A percentile compares a stretch with the other conserved stretches of the same genome.
These are phyloP conservation scores for Paramisgurnus dabryanus DNA, from an alignment of 2,113 vertebrate species.

Conservation along the genomic window DNA sequence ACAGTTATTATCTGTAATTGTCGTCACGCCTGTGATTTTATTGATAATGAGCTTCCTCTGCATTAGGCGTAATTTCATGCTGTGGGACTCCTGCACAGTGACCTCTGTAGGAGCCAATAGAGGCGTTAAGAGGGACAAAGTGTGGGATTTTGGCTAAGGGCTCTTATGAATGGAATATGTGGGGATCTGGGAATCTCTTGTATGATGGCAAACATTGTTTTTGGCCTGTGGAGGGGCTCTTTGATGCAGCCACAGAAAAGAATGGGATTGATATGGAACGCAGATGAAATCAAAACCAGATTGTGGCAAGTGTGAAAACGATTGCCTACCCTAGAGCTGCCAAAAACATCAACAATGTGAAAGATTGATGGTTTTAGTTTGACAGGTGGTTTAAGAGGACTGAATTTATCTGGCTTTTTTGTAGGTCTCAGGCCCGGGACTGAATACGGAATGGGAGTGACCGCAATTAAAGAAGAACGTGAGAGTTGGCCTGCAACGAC, in stretches of 20 bases:
- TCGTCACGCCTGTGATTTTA: slow-evolving; percentile 78
- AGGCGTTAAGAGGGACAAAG: slow-evolving; percentile 62
- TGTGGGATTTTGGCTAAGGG: slow-evolving; percentile 57
- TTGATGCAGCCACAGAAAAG: slow-evolving; percentile 14
- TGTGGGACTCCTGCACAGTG: slow-evolving; percentile 63
- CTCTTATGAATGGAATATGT: slow-evolving; percentile 61
- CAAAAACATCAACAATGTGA: slow-evolving; percentile 21
- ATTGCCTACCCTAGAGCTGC: background rate
- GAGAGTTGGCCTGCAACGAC: slow-evolving; percentile 92
- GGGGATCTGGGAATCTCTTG: slow-evolving; percentile 57
- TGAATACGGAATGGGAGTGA: slow-evolving; percentile 96
- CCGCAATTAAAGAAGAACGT: slow-evolving; percentile 86
- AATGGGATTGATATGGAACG: slow-evolving; percentile 1
- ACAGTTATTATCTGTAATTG: slow-evolving; percentile 78
- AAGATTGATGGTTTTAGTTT: slow-evolving; percentile 5
- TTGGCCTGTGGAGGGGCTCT: slow-evolving; percentile 52
- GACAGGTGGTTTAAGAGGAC: background rate
- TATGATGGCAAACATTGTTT: slow-evolving; percentile 61
- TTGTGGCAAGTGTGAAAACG: slow-evolving; percentile 25
- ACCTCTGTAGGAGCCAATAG: slow-evolving; percentile 74
- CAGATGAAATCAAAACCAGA: slow-evolving; percentile 35
- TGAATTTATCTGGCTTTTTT: slow-evolving; percentile 19
- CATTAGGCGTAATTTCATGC: slow-evolving; percentile 78
- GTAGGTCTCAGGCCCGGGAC: slow-evolving; percentile 90
- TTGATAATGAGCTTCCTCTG: slow-evolving; percentile 77